Conservation (phyloP, 2,113 vertebrate genomes). For the Neofelis nebulosa region DNA sequence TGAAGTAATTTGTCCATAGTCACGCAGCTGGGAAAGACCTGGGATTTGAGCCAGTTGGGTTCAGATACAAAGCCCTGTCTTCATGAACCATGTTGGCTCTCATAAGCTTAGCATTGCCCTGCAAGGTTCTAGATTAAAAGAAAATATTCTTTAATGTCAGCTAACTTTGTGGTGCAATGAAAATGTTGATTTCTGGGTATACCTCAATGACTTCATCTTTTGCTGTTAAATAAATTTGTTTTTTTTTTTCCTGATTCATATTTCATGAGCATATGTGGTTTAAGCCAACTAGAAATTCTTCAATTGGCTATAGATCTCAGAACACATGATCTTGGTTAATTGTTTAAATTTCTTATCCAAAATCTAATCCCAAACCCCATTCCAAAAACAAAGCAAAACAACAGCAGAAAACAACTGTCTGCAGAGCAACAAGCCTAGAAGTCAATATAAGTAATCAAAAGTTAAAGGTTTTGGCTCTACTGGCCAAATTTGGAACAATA, state of each 20-base stretch:
- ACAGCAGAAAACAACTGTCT: not conserved
- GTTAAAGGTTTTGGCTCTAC: not conserved
- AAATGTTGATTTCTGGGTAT: not conserved
- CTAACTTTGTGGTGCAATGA: not conserved
- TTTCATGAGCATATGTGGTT: not conserved
- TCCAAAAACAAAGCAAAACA: not conserved
- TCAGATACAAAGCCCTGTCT: not conserved
- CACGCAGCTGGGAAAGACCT: not conserved
- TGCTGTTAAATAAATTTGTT: not conserved
- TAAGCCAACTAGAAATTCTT: slow-evolving; percentile 36
- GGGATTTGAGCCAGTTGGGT: not conserved
- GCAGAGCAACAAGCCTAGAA: not conserved
- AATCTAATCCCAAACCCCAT: not conserved
- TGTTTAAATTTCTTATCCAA: not conserved
- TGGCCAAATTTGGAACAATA: not conserved
- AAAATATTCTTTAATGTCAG: slow-evolving; percentile 13
- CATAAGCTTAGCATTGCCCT: not conserved
- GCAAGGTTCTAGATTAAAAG: not conserved
- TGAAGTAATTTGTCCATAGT: not conserved
- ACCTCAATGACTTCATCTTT: slow-evolving; percentile 11
- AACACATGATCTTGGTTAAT: not conserved
- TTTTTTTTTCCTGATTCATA: not conserved
- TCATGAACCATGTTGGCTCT: not conserved
- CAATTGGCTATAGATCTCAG: not conserved
- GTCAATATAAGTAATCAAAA: not conserved